These are phyloP conservation scores for Tetragonisca angustula DNA, from an alignment of 2,888 invertebrate genomes.

Conservation along the genomic window DNA sequence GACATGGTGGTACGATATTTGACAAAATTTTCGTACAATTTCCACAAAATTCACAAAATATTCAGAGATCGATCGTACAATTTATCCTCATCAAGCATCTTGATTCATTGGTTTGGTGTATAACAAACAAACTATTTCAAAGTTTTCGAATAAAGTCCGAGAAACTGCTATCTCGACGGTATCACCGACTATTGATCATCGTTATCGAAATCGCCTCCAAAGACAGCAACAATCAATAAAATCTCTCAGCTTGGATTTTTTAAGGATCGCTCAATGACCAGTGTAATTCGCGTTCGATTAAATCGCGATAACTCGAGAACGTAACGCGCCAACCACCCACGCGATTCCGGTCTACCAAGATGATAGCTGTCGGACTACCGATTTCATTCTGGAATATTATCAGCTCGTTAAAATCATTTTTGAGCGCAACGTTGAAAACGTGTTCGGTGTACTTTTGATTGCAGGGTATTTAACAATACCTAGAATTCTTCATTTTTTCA, in stretches of 20 bases:
- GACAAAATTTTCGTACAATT: not conserved
- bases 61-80: not conserved
- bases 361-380: conserved; percentile 52
- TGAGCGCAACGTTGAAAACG: not conserved
- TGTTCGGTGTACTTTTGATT: too few relatives aligned
- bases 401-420: conserved; percentile 22
- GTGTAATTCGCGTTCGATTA: conserved; percentile 59
- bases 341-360: conserved; percentile 39
- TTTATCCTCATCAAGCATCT: not conserved
- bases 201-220: conserved; percentile 34
- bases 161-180: conserved; percentile 12
- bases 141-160: not conserved
- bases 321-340: conserved; percentile 54
- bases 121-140: not conserved
- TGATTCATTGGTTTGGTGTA: not conserved
- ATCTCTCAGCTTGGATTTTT: conserved; percentile 7
- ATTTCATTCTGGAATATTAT: conserved; percentile 53
- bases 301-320: conserved; percentile 49
- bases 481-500: too few relatives aligned
- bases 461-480: too few relatives aligned
- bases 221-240: conserved; percentile 33
- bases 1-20: too few relatives aligned
- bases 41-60: not conserved
- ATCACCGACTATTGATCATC: not conserved
- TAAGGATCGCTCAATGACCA: conserved; percentile 44